These are phyloP conservation scores for Prenolepis imparis DNA, from an alignment of 2,888 invertebrate species.

Conservation along the genomic window DNA sequence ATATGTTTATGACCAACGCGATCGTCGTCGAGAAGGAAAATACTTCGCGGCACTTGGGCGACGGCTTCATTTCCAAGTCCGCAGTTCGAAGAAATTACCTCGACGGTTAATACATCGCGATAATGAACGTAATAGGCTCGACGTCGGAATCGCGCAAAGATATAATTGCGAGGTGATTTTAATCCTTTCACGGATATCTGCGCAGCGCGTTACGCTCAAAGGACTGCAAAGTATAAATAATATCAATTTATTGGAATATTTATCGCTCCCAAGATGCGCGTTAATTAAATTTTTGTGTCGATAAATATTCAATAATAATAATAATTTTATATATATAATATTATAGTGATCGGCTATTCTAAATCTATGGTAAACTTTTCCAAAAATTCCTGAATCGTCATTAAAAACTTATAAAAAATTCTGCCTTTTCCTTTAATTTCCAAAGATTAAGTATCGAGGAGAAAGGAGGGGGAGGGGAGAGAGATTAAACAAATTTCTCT, in stretches of 20 bases:
- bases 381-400: background rate
- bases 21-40: background rate
- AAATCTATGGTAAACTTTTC: background rate
- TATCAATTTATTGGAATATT: background rate
- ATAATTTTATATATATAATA: background rate
- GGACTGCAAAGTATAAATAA: background rate
- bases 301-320: constrained; percentile 2
- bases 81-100: constrained; percentile 41
- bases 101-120: constrained; percentile 51
- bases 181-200: background rate
- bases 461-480: background rate
- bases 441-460: background rate
- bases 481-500: background rate
- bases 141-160: constrained; percentile 36
- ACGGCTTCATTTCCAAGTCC: background rate
- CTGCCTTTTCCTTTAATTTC: background rate
- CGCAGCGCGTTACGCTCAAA: background rate
- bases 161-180: constrained; percentile 4
- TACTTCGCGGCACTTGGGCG: background rate
- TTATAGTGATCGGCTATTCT: too few relatives aligned
- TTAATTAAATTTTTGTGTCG: background rate
- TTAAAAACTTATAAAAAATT: background rate
- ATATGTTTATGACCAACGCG: background rate
- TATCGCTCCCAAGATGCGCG: background rate
- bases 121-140: constrained; percentile 50